A percentile compares a stretch with the other conserved stretches of the same genome.
Evolutionary conservation across 64 coral and sea anemone species (phyloP).

Genomic region (Dendronephthya gigantea): DNA sequence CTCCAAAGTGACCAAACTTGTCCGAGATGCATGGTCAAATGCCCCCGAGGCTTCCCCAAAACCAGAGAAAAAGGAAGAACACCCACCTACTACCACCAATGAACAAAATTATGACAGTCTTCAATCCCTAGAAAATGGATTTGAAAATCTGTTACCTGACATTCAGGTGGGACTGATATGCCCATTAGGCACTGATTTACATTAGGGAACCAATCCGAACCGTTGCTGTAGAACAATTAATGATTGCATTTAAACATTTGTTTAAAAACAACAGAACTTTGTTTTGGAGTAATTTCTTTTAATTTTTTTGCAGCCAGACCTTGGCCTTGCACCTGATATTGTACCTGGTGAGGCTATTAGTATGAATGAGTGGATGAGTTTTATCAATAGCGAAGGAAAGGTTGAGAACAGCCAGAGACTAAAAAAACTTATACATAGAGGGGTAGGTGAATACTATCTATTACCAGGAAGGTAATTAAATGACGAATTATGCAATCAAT

Average conservation of each 20-base stretch:
- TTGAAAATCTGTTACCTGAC: not conserved
- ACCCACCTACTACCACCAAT: not conserved
- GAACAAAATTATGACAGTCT: not conserved
- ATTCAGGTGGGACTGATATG: not conserved
- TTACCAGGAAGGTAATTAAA: too few relatives aligned
- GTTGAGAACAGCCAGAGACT: constrained; percentile 50
- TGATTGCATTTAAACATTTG: not conserved
- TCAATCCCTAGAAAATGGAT: not conserved
- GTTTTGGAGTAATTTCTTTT: not conserved
- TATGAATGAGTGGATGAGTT: constrained; percentile 55
- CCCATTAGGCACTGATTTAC: too few relatives aligned
- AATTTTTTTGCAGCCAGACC: constrained; percentile 35
- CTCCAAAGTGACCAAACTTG: constrained; percentile 78
- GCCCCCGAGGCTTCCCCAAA: constrained; percentile 29
- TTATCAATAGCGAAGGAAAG: constrained; percentile 55
- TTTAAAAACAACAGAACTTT: not conserved
- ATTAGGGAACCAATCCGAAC: too few relatives aligned
- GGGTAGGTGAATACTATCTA: not conserved
- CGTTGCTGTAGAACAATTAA: not conserved
- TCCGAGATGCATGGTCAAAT: constrained; percentile 68
- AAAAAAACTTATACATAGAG: not conserved
- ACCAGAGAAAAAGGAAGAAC: not conserved
- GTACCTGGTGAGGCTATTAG: constrained; percentile 34
- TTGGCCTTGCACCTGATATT: constrained; percentile 62
- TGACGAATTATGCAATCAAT: too few relatives aligned